phyloP scores from a whole-genome alignment of 2,797 vertebrate genomes.

The Chelmon rostratus region DNA sequence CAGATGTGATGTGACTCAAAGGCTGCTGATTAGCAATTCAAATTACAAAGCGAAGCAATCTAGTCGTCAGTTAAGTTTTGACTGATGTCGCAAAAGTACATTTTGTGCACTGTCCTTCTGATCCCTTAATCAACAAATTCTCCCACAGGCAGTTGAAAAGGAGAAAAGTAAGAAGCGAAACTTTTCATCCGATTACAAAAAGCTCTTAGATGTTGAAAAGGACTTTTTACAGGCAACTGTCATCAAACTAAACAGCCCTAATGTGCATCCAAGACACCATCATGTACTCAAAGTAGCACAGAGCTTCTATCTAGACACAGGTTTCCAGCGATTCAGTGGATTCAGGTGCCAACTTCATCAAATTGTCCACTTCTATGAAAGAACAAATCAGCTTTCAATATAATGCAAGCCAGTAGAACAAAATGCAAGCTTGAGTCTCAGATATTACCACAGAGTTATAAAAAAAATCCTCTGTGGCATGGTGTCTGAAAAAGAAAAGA shows the following conservation, averaged over 20 bases:
- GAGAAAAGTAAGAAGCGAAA: neutral
- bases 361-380: neutral
- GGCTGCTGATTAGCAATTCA: slow-evolving; percentile 14
- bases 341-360: neutral
- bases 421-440: neutral
- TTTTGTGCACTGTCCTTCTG: neutral
- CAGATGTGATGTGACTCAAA: slow-evolving; percentile 14
- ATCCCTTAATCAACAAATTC: neutral
- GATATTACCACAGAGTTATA: neutral
- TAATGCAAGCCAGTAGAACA: neutral
- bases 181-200: neutral
- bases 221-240: neutral
- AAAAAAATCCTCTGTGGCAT: neutral
- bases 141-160: neutral
- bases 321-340: neutral
- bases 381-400: neutral
- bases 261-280: neutral
- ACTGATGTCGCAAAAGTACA: slow-evolving; percentile 10
- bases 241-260: neutral
- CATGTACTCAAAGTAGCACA: neutral
- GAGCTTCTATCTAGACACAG: neutral
- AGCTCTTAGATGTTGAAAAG: neutral
- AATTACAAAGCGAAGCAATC: slow-evolving; percentile 14
- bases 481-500: neutral
- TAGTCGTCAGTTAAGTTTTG: slow-evolving; percentile 15